phyloP scores from a whole-genome alignment of 2,113 vertebrate species.

The Alosa alosa region DNA sequence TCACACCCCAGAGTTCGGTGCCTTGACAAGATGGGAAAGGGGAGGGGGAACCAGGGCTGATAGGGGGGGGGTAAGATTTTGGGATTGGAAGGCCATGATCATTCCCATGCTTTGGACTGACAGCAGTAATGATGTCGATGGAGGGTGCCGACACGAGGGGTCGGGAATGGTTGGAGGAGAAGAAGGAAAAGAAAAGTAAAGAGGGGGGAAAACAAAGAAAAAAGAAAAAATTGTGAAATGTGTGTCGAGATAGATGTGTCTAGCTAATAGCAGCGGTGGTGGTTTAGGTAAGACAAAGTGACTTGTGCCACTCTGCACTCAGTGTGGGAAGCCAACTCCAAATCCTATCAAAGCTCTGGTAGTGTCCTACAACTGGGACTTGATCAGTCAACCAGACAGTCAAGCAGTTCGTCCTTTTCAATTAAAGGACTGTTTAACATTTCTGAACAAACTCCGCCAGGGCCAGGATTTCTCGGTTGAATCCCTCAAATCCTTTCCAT shows the following conservation, averaged over 20 bases:
- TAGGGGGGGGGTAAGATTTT: constrained; percentile 48
- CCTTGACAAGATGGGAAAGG: constrained; percentile 40
- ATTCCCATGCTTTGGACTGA: constrained; percentile 54
- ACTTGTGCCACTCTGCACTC: neutral
- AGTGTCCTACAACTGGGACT: neutral
- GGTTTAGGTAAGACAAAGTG: neutral
- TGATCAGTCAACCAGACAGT: constrained; percentile 10
- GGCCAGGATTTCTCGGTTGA: constrained; percentile 60
- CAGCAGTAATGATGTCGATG: constrained; percentile 36
- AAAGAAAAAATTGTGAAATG: constrained; percentile 42
- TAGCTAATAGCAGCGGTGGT: neutral
- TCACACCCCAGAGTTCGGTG: constrained; percentile 58
- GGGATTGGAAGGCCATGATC: constrained; percentile 51
- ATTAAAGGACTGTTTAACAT: constrained; percentile 62
- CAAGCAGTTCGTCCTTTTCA: constrained; percentile 59
- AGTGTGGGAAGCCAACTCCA: neutral
- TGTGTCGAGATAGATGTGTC: neutral
- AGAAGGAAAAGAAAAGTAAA: neutral
- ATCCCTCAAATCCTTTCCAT: constrained; percentile 68
- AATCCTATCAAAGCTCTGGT: neutral
- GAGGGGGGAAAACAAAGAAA: constrained; percentile 34
- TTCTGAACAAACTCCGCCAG: constrained; percentile 58
- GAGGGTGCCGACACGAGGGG: neutral
- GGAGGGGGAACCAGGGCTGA: neutral
- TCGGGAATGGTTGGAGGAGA: constrained; percentile 9